Evolutionary conservation across 2,888 invertebrate species (phyloP).

Genomic region (Augiades crinisus): DNA sequence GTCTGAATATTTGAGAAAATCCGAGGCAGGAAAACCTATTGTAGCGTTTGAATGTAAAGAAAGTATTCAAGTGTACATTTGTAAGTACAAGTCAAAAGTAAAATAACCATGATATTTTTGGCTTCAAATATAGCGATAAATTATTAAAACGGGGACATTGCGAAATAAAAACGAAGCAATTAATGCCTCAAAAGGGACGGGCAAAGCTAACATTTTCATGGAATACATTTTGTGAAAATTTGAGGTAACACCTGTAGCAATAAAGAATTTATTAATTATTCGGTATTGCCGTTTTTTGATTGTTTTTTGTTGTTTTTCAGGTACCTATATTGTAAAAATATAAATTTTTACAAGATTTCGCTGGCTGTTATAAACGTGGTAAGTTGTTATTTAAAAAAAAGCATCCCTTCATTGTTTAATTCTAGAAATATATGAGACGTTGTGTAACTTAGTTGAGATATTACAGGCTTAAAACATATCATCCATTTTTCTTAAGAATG

Average conservation of each 20-base stretch:
- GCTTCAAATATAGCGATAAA: slow-evolving; percentile 7
- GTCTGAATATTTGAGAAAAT: too few species aligned
- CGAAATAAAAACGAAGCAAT: slow-evolving; percentile 7
- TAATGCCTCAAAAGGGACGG: slow-evolving; percentile 11
- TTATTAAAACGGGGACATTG: slow-evolving; percentile 12
- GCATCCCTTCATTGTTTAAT: too few species aligned
- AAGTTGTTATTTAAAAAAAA: background rate
- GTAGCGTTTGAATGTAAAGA: too few species aligned
- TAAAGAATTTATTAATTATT: slow-evolving; percentile 17
- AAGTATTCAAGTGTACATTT: too few species aligned
- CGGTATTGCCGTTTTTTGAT: background rate
- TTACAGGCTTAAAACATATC: too few species aligned
- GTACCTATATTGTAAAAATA: background rate
- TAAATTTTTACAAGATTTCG: background rate
- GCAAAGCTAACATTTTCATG: slow-evolving; percentile 2
- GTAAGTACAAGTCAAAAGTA: background rate
- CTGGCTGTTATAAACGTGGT: background rate
- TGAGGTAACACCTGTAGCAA: slow-evolving; percentile 5
- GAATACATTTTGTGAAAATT: slow-evolving; percentile 9
- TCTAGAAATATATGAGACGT: too few species aligned
- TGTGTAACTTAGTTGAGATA: too few species aligned
- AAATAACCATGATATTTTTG: background rate
- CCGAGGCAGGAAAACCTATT: too few species aligned
- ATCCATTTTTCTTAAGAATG: too few species aligned
- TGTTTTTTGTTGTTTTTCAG: slow-evolving; percentile 8